Evolutionary conservation across 2,888 invertebrate genomes (phyloP), one percentile per base, ranked within the genome.

Genomic region (Plemyria rubiginata): DNA sequence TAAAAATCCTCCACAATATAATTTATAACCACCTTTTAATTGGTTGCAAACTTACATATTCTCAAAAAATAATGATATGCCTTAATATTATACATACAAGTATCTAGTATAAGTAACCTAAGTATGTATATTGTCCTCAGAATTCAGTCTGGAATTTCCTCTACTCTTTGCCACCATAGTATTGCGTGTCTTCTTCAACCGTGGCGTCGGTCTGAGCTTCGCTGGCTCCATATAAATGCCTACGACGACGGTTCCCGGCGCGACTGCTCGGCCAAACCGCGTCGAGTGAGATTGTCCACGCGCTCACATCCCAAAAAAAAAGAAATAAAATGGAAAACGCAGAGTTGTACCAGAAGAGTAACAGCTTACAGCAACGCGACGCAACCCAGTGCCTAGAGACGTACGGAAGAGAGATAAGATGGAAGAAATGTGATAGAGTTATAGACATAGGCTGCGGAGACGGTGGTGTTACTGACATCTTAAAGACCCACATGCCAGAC

Each of bases 371-470:
- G 81, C 94, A 94, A 66, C 92, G 94, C 22, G 92, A 90, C 68
- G 88, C 90, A 0, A 65, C 91, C 0, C 93, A 94, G 65, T 94
- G 95, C 11, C 81, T 97, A 52, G 93, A 95, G 40, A 95, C 96
- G 75, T 96, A 95, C 78, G 84, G 93, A 6, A 82, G 87, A 8
- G 85, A 92, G 71, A 86, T 96, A 36, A 88, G 93, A 65, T 95
- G 95, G 95, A 89, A 89, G 55, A 73, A 81, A 12, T 86, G 87
- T 54, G 91, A 87, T 54, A 82, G 84, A n/a, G 80, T 95, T 2
- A 74, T 96, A 61, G 97, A 97, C 74, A 93, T 97, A 43, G 97
- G 97, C 0, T 96, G 95, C 66, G 97, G 96, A 0, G 95, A 96
- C 41, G 96, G 96, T 0, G 94, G 95, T 73, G 95, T 96, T 11